These are phyloP conservation scores for Exephanes ischioxanthus DNA, from an alignment of 2,888 invertebrate species.

Conservation along the genomic window DNA sequence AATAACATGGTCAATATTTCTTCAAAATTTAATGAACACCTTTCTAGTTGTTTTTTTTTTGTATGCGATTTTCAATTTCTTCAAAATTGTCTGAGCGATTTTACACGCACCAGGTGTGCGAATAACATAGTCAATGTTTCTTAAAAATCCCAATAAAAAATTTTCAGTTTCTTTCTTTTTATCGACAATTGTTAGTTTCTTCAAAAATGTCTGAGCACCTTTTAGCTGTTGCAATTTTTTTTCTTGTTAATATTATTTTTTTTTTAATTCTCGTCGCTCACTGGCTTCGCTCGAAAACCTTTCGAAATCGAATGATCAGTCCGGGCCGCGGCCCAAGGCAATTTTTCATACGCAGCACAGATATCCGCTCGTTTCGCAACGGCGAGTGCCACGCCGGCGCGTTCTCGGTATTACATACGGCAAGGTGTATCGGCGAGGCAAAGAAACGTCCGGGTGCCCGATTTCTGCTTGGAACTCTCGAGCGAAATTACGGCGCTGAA, in stretches of 20 bases:
- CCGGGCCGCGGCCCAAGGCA: not conserved
- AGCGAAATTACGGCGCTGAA: conserved; percentile 7
- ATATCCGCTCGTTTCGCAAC: conserved; percentile 13
- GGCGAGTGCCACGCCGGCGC: not conserved
- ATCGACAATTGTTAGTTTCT: too few species aligned
- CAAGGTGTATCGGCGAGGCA: conserved; percentile 12
- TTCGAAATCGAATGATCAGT: conserved; percentile 35
- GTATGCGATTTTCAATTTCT: too few species aligned
- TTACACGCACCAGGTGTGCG: too few species aligned
- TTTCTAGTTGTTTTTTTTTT: too few species aligned
- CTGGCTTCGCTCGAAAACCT: conserved; percentile 6
- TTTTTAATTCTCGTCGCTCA: not conserved
- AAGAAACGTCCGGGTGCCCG: conserved; percentile 20
- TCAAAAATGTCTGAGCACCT: too few species aligned
- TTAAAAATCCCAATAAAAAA: too few species aligned
- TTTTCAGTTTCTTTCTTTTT: too few species aligned
- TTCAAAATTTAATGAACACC: too few species aligned
- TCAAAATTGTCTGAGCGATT: too few species aligned
- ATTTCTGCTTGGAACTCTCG: conserved; percentile 16
- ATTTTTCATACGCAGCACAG: conserved; percentile 9
- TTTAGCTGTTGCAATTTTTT: not conserved
- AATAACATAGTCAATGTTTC: too few species aligned
- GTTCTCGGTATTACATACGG: conserved; percentile 9
- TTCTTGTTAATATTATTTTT: not conserved
- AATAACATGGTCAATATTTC: too few species aligned